Evolutionary conservation across 2,888 invertebrate species (phyloP).

Genomic region (Limnephilus lunatus): DNA sequence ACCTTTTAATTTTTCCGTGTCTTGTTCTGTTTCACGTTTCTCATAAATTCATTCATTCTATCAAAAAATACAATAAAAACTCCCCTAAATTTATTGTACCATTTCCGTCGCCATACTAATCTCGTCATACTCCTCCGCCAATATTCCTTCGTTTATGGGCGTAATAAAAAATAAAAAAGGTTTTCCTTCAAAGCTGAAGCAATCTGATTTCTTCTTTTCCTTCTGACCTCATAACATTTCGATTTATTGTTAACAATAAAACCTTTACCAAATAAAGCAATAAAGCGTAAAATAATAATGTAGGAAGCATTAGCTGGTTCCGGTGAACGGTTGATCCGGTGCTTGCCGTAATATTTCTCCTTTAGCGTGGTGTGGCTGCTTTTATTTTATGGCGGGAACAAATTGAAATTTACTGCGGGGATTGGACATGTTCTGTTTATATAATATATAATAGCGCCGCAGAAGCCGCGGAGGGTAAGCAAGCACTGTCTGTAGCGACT

Average conservation of each 20-base stretch:
- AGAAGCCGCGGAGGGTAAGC: not conserved
- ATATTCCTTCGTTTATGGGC: not conserved
- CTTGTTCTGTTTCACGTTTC: no score
- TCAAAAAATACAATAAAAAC: not conserved
- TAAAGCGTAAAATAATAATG: not conserved
- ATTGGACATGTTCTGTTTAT: not conserved
- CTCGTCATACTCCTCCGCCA: not conserved
- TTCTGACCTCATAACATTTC: not conserved
- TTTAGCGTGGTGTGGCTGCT: not conserved
- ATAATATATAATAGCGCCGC: not conserved
- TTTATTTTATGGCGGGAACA: conserved; percentile 19
- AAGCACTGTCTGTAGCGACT: not conserved
- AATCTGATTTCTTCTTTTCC: not conserved
- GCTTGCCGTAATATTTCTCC: not conserved
- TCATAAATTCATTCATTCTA: not conserved
- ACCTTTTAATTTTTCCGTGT: no score
- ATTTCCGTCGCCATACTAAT: not conserved
- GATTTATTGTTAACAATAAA: not conserved
- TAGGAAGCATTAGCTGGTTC: not conserved
- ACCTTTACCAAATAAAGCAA: not conserved
- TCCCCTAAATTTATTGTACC: not conserved
- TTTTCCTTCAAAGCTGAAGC: not conserved
- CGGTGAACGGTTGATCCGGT: not conserved
- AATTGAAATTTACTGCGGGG: conserved; percentile 27
- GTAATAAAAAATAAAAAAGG: not conserved